Conservation (phyloP, 2,888 invertebrate genomes). For the Cenopis cana region DNA sequence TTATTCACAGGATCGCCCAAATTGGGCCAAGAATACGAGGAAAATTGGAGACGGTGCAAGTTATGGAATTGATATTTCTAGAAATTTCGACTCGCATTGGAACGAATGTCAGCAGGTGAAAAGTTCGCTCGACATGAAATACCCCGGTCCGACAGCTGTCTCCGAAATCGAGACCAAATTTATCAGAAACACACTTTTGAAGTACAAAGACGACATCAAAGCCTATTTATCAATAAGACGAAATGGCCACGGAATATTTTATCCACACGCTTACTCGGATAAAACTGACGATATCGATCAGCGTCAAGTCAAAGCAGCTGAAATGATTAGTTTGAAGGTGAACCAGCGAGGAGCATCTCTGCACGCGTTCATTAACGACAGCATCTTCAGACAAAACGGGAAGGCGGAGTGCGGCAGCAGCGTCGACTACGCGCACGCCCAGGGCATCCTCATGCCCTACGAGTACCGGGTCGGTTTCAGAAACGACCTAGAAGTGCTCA, state of each 20-base stretch:
- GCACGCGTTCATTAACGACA: conserved; percentile 63
- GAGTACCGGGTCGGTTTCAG: conserved; percentile 76
- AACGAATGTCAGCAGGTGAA: conserved; percentile 55
- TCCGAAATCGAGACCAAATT: conserved; percentile 88
- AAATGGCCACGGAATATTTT: conserved; percentile 87
- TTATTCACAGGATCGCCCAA: conserved; percentile 47
- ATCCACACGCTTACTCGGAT: conserved; percentile 86
- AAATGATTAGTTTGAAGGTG: conserved; percentile 61
- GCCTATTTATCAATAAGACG: conserved; percentile 90
- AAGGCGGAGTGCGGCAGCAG: conserved; percentile 70
- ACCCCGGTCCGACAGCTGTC: conserved; percentile 83
- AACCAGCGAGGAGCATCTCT: conserved; percentile 66
- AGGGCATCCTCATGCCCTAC: conserved; percentile 59
- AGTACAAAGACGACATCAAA: conserved; percentile 77
- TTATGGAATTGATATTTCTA: conserved; percentile 70
- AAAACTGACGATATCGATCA: conserved; percentile 44
- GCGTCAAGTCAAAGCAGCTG: conserved; percentile 56
- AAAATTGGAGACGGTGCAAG: conserved; percentile 53
- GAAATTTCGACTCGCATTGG: conserved; percentile 73
- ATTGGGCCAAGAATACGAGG: conserved; percentile 70
- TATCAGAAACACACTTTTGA: conserved; percentile 82
- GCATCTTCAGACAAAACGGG: conserved; percentile 63
- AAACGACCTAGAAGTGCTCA: conserved; percentile 59
- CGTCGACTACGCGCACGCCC: conserved; percentile 68
- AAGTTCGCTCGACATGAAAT: conserved; percentile 65